Evolutionary conservation across 2,888 invertebrate genomes (phyloP).

Genomic region (Callosobruchus maculatus): DNA sequence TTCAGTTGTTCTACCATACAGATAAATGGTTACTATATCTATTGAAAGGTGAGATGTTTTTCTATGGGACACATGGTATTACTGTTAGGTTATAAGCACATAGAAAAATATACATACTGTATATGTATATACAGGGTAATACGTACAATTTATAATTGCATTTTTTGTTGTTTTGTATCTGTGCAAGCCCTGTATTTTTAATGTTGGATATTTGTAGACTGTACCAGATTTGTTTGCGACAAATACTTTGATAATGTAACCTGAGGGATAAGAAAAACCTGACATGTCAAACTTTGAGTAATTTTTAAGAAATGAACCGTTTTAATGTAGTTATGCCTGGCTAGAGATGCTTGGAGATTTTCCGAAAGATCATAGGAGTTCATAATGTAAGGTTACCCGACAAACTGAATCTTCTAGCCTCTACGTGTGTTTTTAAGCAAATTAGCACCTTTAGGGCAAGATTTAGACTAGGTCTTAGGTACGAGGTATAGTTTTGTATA

Average conservation of each 20-base stretch:
- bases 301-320: no score
- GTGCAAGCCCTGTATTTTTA: slow-evolving; percentile 26
- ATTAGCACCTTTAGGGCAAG: no score
- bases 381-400: no score
- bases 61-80: slow-evolving; percentile 21
- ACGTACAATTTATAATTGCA: slow-evolving; percentile 12
- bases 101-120: slow-evolving; percentile 17
- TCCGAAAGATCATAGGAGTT: no score
- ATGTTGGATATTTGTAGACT: background rate
- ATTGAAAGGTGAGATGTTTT: background rate
- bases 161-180: slow-evolving; percentile 11
- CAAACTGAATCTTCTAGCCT: no score
- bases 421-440: no score
- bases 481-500: no score
- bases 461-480: no score
- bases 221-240: background rate
- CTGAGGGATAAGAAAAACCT: no score
- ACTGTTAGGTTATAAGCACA: slow-evolving; percentile 22
- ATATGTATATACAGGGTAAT: slow-evolving; percentile 27
- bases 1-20: background rate
- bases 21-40: background rate
- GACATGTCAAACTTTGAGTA: no score
- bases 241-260: background rate
- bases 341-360: no score
- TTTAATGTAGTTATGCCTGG: no score